Evolutionary conservation across 2,113 vertebrate species (phyloP), one percentile per base, ranked within the genome.

Genomic region (Trinectes maculatus): DNA sequence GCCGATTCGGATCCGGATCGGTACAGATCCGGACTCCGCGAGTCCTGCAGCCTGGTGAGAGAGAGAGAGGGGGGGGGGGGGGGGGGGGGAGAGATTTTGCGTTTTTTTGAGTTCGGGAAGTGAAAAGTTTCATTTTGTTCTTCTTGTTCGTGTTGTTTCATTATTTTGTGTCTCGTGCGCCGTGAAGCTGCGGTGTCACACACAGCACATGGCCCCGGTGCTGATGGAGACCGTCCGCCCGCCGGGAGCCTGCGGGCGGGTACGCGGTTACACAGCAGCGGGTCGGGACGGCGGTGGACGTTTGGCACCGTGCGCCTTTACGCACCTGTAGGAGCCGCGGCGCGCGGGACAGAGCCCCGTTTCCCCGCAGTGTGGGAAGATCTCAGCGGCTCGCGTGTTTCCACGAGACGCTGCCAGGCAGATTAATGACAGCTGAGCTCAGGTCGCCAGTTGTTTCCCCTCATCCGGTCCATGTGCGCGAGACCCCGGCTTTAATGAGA

Each of bases 31-130:
- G n/a, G n/a, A n/a, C n/a, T n/a, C n/a, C n/a, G n/a, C n/a, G n/a
- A n/a, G n/a, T n/a, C n/a, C n/a, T n/a, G n/a, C n/a, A n/a, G n/a
- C n/a, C n/a, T n/a, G n/a, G 86, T 82, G 88, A 89, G 74, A 53
- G 62, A 56, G 69, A 62, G 61, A 26, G 5, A 33, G 15, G 79
- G 54, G 80, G 60, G 33, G 42, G 25, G 62, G 48, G n/a, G 16
- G 61, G 51, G 26, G 80, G 64, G 61, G 40, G 80, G 71, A 65
- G 72, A 69, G 70, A 47, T 57, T 89, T 83, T 92, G 89, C 55
- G 79, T 88, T 87, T 91, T 86, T 36, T 82, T 74, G 87, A 89
- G 87, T 91, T 76, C 83, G 82, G 83, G 85, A 87, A 91, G 84
- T 89, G 78, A 64, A 79, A 84, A 87, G 65, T 89, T 91, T 88